Percentiles rank a stretch among this genome's conserved stretches.
These are phyloP conservation scores for Hyphantria cunea DNA, from an alignment of 1,140 invertebrate species.

Conservation along the genomic window DNA sequence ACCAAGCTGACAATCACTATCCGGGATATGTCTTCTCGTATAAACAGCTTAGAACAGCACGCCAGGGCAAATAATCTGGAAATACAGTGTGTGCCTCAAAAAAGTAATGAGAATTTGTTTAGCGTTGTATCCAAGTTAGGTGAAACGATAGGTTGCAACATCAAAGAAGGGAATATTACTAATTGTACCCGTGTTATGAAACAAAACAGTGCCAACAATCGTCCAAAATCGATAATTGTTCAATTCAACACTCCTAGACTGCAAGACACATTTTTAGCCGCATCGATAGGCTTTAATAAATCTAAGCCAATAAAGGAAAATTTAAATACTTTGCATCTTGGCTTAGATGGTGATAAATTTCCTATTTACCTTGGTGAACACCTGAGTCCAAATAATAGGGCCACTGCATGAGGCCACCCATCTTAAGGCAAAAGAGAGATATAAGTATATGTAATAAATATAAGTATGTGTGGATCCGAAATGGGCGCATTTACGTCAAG, in stretches of 20 bases:
- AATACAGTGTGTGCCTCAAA: constrained; percentile 39
- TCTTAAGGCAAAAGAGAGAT: constrained; percentile 27
- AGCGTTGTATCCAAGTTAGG: background rate
- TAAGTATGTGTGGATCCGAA: constrained; percentile 42
- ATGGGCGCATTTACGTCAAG: constrained; percentile 37
- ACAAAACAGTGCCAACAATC: constrained; percentile 3
- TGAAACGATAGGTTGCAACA: background rate
- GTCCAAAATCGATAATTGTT: constrained; percentile 24
- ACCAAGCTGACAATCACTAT: background rate
- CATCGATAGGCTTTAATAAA: constrained; percentile 24
- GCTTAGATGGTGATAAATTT: constrained; percentile 25
- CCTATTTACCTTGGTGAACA: constrained; percentile 45
- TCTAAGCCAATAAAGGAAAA: constrained; percentile 19
- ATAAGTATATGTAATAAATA: no score
- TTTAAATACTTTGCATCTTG: constrained; percentile 17
- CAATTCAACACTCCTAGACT: constrained; percentile 26
- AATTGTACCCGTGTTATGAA: constrained; percentile 27
- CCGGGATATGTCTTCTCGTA: background rate
- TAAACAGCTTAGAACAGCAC: constrained; percentile 29
- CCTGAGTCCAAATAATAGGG: constrained; percentile 33
- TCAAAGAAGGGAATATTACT: constrained; percentile 19
- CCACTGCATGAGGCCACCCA: constrained; percentile 33
- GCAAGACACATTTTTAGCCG: constrained; percentile 21
- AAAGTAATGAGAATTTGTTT: constrained; percentile 31
- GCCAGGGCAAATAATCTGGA: constrained; percentile 31